phyloP scores from a whole-genome alignment of 2,797 vertebrate species.

The Bryconaethiops microstoma region DNA sequence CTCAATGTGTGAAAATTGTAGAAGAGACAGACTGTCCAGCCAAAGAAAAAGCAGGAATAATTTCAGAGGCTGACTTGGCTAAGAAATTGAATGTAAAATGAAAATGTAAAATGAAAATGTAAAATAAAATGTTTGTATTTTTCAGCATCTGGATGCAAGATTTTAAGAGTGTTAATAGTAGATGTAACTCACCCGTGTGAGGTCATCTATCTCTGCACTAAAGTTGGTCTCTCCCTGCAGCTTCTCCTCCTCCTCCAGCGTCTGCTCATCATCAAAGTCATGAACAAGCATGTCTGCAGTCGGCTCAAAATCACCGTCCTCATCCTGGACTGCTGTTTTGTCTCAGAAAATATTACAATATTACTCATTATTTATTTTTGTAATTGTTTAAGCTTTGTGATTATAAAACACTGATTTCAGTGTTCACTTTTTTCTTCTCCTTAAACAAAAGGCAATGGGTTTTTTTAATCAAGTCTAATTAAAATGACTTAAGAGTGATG shows the following conservation, averaged over 20 bases:
- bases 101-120: no score
- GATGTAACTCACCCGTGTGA: slow-evolving; percentile 84
- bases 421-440: neutral
- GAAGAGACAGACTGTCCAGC: no score
- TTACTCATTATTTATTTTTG: neutral
- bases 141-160: neutral
- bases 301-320: slow-evolving; percentile 97
- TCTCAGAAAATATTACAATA: neutral
- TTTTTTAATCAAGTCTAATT: no score
- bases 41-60: no score
- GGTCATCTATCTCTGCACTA: slow-evolving; percentile 92
- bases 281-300: slow-evolving; percentile 97
- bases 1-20: no score
- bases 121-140: neutral
- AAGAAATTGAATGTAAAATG: no score
- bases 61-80: no score
- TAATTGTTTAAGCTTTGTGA: no score
- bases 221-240: slow-evolving; percentile 94
- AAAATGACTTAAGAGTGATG: neutral
- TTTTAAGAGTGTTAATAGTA: neutral
- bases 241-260: slow-evolving; percentile 96
- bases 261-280: slow-evolving; percentile 97
- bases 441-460: neutral
- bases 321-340: slow-evolving; percentile 81
- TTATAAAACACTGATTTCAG: no score